A percentile compares a stretch with the other conserved stretches of the same genome.
phyloP scores from a whole-genome alignment of 2,113 vertebrate genomes.

The Arizona elegans region DNA sequence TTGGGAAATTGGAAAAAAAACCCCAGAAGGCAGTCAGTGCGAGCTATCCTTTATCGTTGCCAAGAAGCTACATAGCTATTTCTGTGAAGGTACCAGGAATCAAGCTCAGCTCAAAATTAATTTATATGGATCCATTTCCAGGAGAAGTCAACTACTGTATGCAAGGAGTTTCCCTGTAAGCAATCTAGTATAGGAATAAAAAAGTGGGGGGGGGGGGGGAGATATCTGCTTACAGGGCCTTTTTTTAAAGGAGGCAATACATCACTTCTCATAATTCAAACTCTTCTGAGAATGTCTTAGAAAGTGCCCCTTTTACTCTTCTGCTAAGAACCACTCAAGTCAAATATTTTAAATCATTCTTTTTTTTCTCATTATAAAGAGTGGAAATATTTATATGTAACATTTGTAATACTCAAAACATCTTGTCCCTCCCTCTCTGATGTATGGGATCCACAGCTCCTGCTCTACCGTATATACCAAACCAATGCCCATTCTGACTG shows the following conservation, averaged over 20 bases:
- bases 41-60: neutral
- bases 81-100: neutral
- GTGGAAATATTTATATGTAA: neutral
- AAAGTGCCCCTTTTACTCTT: neutral
- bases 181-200: neutral
- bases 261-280: neutral
- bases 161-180: neutral
- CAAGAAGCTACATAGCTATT: neutral
- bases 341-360: neutral
- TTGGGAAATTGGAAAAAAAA: neutral
- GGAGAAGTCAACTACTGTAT: neutral
- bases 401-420: neutral
- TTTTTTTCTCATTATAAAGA: neutral
- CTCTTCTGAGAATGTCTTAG: neutral
- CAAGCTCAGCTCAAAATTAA: neutral
- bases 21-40: neutral
- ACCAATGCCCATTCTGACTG: neutral
- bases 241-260: neutral
- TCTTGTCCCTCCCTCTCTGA: neutral
- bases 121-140: neutral
- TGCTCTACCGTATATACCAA: neutral
- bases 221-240: neutral
- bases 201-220: fast-evolving
- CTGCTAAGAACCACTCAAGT: neutral
- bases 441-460: neutral